Conservation (phyloP, 2,888 invertebrate species). For the Frankliniella fusca region DNA sequence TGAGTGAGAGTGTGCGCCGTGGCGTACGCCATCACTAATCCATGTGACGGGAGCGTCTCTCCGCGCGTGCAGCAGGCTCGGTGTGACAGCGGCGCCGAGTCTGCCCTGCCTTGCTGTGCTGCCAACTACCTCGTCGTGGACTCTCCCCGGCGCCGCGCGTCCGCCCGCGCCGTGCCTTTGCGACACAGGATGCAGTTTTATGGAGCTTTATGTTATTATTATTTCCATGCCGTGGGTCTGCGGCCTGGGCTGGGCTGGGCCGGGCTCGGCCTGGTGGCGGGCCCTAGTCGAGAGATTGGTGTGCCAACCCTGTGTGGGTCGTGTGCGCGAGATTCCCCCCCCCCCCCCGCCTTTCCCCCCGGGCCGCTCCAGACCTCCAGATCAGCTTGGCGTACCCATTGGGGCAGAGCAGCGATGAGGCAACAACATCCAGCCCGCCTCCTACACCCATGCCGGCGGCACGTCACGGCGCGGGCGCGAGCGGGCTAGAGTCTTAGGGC, state of each 20-base stretch:
- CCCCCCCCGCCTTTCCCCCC: not conserved
- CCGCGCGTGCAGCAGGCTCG: too few species aligned
- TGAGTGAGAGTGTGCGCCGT: not conserved
- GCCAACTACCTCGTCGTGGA: not conserved
- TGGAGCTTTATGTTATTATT: not conserved
- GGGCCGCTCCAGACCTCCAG: not conserved
- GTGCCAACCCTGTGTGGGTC: slow-evolving; percentile 10
- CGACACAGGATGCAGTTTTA: not conserved
- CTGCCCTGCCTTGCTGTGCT: not conserved
- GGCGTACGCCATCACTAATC: not conserved
- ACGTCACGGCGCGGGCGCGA: too few species aligned
- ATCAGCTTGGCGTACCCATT: not conserved
- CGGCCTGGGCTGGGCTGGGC: not conserved
- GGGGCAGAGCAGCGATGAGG: not conserved
- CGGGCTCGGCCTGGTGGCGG: not conserved
- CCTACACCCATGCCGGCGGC: too few species aligned
- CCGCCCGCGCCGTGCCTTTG: not conserved
- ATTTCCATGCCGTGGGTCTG: not conserved
- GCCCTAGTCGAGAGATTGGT: not conserved
- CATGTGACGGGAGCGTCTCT: not conserved
- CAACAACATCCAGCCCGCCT: not conserved
- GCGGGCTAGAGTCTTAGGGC: too few species aligned
- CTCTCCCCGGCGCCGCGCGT: not conserved
- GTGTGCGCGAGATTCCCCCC: not conserved
- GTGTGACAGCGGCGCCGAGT: not conserved